These are phyloP conservation scores for Dryobates pubescens DNA, from an alignment of 2,797 vertebrate species.

Conservation along the genomic window DNA sequence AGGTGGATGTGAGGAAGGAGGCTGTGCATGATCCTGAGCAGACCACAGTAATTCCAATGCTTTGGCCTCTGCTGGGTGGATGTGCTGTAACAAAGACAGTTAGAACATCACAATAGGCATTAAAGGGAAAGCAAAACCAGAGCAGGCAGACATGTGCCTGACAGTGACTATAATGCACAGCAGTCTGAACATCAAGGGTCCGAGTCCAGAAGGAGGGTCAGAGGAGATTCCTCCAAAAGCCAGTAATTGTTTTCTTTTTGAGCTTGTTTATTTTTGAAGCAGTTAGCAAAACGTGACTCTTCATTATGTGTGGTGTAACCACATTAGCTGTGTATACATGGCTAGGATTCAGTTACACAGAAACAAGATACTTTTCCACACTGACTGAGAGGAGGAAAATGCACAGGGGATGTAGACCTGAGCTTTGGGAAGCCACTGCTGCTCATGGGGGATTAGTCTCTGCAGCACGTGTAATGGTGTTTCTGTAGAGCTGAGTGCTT, in stretches of 20 bases:
- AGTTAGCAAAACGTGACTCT: constrained; percentile 62
- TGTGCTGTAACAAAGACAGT: background rate
- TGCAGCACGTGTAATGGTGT: background rate
- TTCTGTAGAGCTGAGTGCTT: background rate
- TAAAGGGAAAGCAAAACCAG: background rate
- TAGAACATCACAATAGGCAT: background rate
- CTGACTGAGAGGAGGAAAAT: background rate
- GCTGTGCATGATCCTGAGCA: background rate
- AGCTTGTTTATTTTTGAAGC: constrained; percentile 62
- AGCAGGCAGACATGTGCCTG: background rate
- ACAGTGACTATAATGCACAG: background rate
- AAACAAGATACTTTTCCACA: constrained; percentile 31
- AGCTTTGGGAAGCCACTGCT: background rate
- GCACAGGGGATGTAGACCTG: background rate
- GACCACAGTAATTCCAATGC: background rate
- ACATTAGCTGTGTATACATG: constrained; percentile 55
- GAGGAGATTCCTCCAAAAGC: constrained; percentile 32
- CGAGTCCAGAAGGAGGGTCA: constrained; percentile 10
- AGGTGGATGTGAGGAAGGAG: background rate
- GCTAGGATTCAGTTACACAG: constrained; percentile 51
- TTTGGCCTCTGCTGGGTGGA: background rate
- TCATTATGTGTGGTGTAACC: constrained; percentile 58
- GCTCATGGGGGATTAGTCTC: background rate
- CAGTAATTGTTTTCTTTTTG: constrained; percentile 55
- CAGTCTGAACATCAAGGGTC: background rate